Evolutionary conservation across 2,888 invertebrate species (phyloP).

Genomic region (Papilio protenor): DNA sequence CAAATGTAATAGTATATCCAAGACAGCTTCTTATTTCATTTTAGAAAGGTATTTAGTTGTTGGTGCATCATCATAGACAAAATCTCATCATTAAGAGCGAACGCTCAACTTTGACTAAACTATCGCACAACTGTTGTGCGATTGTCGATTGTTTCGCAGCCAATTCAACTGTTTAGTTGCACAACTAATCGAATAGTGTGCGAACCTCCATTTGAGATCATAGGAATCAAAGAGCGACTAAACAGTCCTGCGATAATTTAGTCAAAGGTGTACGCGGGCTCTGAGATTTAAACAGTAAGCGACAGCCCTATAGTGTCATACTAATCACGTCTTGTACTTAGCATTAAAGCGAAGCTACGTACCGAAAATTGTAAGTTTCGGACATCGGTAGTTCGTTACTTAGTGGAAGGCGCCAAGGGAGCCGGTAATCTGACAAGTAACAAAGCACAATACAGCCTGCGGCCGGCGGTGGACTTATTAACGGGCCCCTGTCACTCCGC

Average conservation of each 20-base stretch:
- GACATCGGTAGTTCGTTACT: constrained; percentile 62
- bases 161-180: no score
- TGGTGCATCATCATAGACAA: background rate
- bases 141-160: no score
- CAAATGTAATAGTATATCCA: background rate
- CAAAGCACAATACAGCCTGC: constrained; percentile 60
- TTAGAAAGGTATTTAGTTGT: background rate
- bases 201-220: no score
- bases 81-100: background rate
- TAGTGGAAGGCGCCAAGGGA: constrained; percentile 62
- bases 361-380: constrained; percentile 56
- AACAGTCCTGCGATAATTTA: no score
- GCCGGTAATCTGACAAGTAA: constrained; percentile 67
- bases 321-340: constrained; percentile 32
- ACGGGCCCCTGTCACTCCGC: constrained; percentile 64
- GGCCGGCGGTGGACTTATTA: constrained; percentile 61
- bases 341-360: constrained; percentile 48
- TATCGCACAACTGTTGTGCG: no score
- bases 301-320: constrained; percentile 13
- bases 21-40: background rate
- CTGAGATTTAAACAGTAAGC: background rate
- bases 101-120: no score
- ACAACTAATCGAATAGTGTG: no score
- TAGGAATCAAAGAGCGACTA: no score
- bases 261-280: no score